phyloP scores from a whole-genome alignment of 2,797 vertebrate species.

The Ctenopoma kingsleyae region DNA sequence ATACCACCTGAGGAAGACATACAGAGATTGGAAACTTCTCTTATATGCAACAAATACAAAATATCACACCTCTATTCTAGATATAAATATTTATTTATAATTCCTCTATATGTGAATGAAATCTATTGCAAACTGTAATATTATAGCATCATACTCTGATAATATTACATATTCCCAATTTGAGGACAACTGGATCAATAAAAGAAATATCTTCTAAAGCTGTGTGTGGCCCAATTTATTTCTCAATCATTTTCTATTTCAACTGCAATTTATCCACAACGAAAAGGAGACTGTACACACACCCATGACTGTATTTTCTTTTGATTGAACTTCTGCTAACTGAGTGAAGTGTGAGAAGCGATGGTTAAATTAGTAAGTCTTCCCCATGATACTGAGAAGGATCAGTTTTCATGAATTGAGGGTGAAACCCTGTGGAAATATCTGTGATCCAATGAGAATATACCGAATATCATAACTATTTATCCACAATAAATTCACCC shows the following conservation, averaged over 20 bases:
- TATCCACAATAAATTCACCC: constrained; percentile 53
- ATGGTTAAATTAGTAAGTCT: constrained; percentile 44
- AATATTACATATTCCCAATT: constrained; percentile 47
- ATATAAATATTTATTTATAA: constrained; percentile 9
- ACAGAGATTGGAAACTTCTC: not conserved
- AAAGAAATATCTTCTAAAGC: constrained; percentile 63
- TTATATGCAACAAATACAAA: not conserved
- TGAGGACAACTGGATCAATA: constrained; percentile 60
- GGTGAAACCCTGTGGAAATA: constrained; percentile 22
- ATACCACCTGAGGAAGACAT: constrained; percentile 90
- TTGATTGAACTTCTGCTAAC: constrained; percentile 58
- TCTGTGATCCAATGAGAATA: constrained; percentile 49
- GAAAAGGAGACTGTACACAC: constrained; percentile 54
- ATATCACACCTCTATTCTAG: not conserved
- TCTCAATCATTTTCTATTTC: constrained; percentile 59
- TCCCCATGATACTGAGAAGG: constrained; percentile 25
- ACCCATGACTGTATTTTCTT: constrained; percentile 44
- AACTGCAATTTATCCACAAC: constrained; percentile 56
- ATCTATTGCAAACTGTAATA: constrained; percentile 49
- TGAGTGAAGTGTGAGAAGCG: constrained; percentile 20
- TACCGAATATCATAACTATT: constrained; percentile 61
- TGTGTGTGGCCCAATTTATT: constrained; percentile 40
- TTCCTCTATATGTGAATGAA: constrained; percentile 39
- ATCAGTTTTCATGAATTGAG: constrained; percentile 10
- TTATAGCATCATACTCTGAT: constrained; percentile 35